Evolutionary conservation across 2,888 invertebrate species (phyloP), one percentile per base, ranked within the genome.

Genomic region (Neuroscelio doddi): DNA sequence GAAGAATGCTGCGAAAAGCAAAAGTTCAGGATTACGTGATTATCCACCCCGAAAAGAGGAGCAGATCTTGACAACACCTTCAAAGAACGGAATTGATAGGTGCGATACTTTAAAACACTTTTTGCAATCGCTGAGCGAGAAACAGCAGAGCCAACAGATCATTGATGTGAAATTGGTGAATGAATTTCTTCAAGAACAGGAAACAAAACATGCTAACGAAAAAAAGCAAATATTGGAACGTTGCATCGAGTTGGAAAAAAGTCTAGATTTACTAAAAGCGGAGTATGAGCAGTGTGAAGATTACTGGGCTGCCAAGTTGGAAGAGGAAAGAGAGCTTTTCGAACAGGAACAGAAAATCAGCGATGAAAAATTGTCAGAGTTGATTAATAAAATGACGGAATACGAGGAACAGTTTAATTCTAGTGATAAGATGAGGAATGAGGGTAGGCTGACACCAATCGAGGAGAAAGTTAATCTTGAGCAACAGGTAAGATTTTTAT

Each of bases 281-380:
- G 95, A 94, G 79, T 94, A 93, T 80, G 94, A 94, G 75, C 90
- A 90, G 63, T 93, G 93, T 81, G 95, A 95, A 81, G 94, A 94
- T 81, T 95, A 95, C 85, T 95, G 95, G 95, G 88, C 90, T 44
- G 86, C 86, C 26, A 94, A 94, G 84, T 85, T 95, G 56, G 90
- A 91, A 42, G 93, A 92, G 64, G 95, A 95, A 83, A 87, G 94
- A 21, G 89, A 89, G 68, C 85, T 91, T 55, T 91, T 90, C 78
- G 92, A 91, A 74, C 90, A 90, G 64, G 93, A 94, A 78, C 93
- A 93, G 83, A 88, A 89, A 70, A 89, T 91, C 41, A 91, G 89
- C 65, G 93, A 92, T 80, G 92, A 92, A 73, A 92, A 93, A 70
- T 89, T 94, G 67, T 87, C 89, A 1, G 92, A 93, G 69, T 85